Conservation (phyloP, 2,888 invertebrate genomes). For the Drosophila emarginata region DNA sequence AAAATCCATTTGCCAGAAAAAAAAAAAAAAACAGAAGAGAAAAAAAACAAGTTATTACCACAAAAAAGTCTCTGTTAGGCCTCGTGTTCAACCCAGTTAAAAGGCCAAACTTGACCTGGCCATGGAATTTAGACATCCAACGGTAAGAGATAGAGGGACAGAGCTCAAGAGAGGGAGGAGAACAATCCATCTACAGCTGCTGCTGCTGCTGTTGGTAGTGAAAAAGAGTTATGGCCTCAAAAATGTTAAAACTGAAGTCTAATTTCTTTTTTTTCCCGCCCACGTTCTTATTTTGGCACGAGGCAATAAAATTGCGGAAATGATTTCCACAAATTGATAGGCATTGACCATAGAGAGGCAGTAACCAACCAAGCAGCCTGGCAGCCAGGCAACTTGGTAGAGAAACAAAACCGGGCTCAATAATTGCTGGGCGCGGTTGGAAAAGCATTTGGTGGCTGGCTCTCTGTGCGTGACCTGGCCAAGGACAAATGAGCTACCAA, state of each 20-base stretch:
- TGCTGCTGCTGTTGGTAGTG: conserved; percentile 17
- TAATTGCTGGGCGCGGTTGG: conserved; percentile 17
- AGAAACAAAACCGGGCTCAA: neutral
- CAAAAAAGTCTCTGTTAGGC: conserved; percentile 44
- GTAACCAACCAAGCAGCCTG: neutral
- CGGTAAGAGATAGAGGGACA: neutral
- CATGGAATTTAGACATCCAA: conserved; percentile 74
- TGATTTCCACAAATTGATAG: conserved; percentile 79
- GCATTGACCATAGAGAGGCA: conserved; percentile 49
- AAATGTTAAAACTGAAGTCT: conserved; percentile 23
- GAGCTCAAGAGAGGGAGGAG: neutral
- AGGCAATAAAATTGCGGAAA: conserved; percentile 78
- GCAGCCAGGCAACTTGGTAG: neutral
- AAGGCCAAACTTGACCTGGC: conserved; percentile 77
- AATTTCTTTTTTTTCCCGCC: conserved; percentile 39
- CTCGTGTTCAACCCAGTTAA: conserved; percentile 76
- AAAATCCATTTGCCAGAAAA: conserved; percentile 73
- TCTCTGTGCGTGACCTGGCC: conserved; percentile 49
- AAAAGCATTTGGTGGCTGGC: neutral
- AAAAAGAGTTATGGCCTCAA: conserved; percentile 64
- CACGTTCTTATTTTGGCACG: conserved; percentile 55
- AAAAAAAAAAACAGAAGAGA: too few species aligned
- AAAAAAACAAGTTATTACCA: conserved; percentile 73
- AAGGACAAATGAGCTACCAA: conserved; percentile 43
- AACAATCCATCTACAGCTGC: conserved; percentile 29